Base-by-base conservation (phyloP, 2,113 vertebrate species). In the Philantomba maxwellii region DNA sequence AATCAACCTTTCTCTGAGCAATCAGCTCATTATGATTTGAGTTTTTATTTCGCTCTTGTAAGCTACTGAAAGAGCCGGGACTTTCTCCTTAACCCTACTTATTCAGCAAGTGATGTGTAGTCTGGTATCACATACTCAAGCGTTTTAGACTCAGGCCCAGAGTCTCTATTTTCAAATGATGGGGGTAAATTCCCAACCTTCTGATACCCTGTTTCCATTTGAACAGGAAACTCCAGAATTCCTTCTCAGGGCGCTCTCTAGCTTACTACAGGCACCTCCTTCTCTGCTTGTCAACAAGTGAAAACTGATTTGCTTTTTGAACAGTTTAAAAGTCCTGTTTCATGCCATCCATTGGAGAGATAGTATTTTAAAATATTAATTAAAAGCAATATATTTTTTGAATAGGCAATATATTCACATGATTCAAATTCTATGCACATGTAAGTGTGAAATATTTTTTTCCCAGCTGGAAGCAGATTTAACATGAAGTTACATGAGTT, bases 1-100 rank as follows among this genome's bases (percentile, higher is more conserved):
- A 98, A 83, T 89, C 94, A 96, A 83, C 88, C 30, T 89, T 86
- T 82, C 83, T 96, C 26, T 93, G 90, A 92, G 89, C 85, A 70
- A 89, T 91, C 77, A 58, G 47, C 73, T 96, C 84, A 89, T 58
- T 96, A 90, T 47, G 26, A 88, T 91, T 84, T 80, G 53, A 62
- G 73, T 86, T 95, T 97, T 93, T 45, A 75, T 95, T 94, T 97
- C 94, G 93, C 80, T 97, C 66, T 78, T 75, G 14, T 36, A 93
- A 64, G 57, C 85, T 90, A 95, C 70, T 78, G 85, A 62, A 82
- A 96, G 49, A 88, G 78, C 47, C 91, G 8, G 36, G 39, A 87
- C 58, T 53, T 49, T 84, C 64, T 97, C 51, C 83, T 93, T 77
- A 88, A 89, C 66, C 47, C 43, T 51, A 9, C 47, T 11, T 43